Percentiles rank a stretch among this genome's conserved stretches.
These are phyloP conservation scores for Scaptodrosophila lebanonensis DNA, from an alignment of 1,140 invertebrate genomes.

Conservation along the genomic window DNA sequence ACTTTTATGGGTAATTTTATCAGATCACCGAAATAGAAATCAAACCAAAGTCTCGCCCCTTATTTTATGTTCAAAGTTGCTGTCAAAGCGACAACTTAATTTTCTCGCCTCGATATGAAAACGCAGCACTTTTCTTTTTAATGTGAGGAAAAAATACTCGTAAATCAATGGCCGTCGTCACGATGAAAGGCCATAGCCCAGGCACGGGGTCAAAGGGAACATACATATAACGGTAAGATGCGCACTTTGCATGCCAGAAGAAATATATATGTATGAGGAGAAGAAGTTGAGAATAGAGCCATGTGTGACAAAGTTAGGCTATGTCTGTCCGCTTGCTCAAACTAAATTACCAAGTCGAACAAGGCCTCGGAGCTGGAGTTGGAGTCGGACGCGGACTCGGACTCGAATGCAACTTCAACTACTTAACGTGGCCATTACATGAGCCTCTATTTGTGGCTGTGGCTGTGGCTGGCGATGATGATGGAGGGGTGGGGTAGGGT, in stretches of 20 bases:
- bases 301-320: constrained; percentile 18
- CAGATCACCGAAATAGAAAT: too few species aligned
- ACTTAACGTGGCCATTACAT: constrained; percentile 74
- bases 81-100: constrained; percentile 59
- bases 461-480: constrained; percentile 5
- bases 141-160: constrained; percentile 41
- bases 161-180: constrained; percentile 59
- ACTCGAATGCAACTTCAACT: constrained; percentile 56
- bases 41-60: too few species aligned
- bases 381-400: too few species aligned
- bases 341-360: constrained; percentile 71
- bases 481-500: constrained; percentile 16
- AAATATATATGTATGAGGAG: constrained; percentile 18
- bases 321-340: constrained; percentile 50
- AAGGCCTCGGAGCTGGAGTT: too few species aligned
- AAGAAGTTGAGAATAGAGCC: constrained; percentile 2
- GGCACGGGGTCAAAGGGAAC: constrained; percentile 61
- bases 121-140: constrained; percentile 43
- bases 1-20: constrained; percentile 58
- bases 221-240: constrained; percentile 55
- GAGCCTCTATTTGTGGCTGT: constrained; percentile 21
- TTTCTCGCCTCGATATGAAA: constrained; percentile 60
- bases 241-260: too few species aligned
- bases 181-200: constrained; percentile 40
- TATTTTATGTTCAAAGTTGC: constrained; percentile 29